A percentile compares a stretch with the other conserved stretches of the same genome.
Evolutionary conservation across 2,888 invertebrate species (phyloP).

Genomic region (Congeria kusceri): DNA sequence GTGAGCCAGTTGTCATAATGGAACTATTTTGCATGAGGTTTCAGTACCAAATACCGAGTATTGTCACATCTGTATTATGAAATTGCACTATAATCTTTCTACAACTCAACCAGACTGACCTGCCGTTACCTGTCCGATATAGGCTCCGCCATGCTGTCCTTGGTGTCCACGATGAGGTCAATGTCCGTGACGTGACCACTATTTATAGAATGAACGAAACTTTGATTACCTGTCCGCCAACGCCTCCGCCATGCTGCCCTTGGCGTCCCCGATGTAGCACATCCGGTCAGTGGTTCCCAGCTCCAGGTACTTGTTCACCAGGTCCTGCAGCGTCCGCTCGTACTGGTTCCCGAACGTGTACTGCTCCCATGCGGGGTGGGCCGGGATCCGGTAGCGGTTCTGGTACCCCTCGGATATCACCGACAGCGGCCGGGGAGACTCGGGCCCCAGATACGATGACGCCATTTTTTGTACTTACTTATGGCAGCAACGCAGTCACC

Average conservation of each 20-base stretch:
- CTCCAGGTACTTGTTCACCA: conserved; percentile 81
- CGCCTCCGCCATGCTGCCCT: conserved; percentile 77
- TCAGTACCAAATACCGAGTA: too few relatives aligned
- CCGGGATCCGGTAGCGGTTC: conserved; percentile 72
- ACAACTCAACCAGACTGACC: too few relatives aligned
- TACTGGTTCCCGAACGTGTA: conserved; percentile 79
- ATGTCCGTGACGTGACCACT: too few relatives aligned
- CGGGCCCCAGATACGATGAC: conserved; percentile 82
- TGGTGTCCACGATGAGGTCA: too few relatives aligned
- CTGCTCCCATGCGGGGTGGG: conserved; percentile 64
- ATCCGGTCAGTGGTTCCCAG: conserved; percentile 80
- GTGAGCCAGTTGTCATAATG: too few relatives aligned
- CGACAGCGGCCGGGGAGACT: conserved; percentile 81
- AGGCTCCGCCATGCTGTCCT: too few relatives aligned
- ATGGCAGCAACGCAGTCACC: too few relatives aligned
- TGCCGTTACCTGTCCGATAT: too few relatives aligned
- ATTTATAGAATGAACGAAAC: too few relatives aligned
- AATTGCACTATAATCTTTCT: too few relatives aligned
- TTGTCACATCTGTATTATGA: too few relatives aligned
- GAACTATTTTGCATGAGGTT: too few relatives aligned
- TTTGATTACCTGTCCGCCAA: conserved; percentile 65
- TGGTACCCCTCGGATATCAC: conserved; percentile 82
- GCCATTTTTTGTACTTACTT: conserved; percentile 65
- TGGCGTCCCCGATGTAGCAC: conserved; percentile 82
- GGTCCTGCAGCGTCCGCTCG: conserved; percentile 76